These are phyloP conservation scores for Hydropsyche tenuis DNA, from an alignment of 1,140 invertebrate genomes.

Conservation along the genomic window DNA sequence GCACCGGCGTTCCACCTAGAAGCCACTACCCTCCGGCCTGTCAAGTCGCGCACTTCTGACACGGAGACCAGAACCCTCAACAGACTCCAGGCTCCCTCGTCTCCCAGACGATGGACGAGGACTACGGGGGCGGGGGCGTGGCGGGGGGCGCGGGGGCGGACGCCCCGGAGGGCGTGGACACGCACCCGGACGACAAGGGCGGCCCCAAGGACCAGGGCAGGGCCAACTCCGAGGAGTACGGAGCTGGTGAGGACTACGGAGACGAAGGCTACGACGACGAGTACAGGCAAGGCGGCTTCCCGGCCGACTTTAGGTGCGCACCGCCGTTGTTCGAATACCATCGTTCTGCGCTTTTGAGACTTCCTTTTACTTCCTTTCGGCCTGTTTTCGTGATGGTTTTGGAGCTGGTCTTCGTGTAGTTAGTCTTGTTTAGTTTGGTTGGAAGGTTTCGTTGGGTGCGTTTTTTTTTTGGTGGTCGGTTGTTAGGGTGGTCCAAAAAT, in stretches of 20 bases:
- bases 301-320: conserved; percentile 41
- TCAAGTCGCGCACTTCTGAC: not conserved
- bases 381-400: too few relatives aligned
- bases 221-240: conserved; percentile 4
- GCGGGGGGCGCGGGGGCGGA: conserved; percentile 9
- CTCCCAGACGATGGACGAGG: conserved; percentile 42
- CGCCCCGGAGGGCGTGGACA: conserved; percentile 15
- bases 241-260: conserved; percentile 29
- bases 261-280: conserved; percentile 46
- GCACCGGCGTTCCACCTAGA: not conserved
- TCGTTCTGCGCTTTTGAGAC: not conserved
- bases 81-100: not conserved
- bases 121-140: conserved; percentile 27
- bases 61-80: not conserved
- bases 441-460: too few relatives aligned
- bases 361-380: not conserved
- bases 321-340: not conserved
- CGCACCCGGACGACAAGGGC: not conserved
- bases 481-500: too few relatives aligned
- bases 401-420: too few relatives aligned
- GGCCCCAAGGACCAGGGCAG: conserved; percentile 31
- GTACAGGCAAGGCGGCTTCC: conserved; percentile 41
- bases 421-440: too few relatives aligned
- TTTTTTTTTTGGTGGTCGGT: too few relatives aligned
- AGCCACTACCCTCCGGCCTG: not conserved